These are phyloP conservation scores for Latrodectus hesperus DNA, from an alignment of 2,888 invertebrate species.

Conservation along the genomic window DNA sequence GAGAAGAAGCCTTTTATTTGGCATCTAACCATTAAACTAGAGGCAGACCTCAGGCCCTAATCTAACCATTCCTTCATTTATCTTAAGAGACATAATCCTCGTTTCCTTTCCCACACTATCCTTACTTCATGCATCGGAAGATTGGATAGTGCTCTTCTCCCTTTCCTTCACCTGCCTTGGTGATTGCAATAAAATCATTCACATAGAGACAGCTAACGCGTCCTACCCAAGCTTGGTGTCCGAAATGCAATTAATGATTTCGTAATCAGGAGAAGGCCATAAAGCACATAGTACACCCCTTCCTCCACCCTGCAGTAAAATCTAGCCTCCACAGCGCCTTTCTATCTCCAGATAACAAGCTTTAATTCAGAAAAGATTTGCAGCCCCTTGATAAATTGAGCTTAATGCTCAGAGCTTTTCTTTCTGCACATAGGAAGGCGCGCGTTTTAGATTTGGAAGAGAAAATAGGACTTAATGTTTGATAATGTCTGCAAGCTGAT, in stretches of 20 bases:
- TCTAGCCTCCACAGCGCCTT: neutral
- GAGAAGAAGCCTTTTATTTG: too few species aligned
- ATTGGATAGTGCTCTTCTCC: slow-evolving; percentile 8
- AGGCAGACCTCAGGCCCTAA: neutral
- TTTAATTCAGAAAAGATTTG: slow-evolving; percentile 58
- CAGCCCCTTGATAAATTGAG: slow-evolving; percentile 46
- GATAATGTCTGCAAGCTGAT: too few species aligned
- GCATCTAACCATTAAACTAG: neutral
- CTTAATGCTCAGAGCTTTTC: neutral
- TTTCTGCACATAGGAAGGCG: too few species aligned
- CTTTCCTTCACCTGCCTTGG: slow-evolving; percentile 24
- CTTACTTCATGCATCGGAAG: slow-evolving; percentile 10
- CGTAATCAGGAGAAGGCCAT: slow-evolving; percentile 45
- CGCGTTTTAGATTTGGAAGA: too few species aligned
- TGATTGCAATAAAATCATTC: slow-evolving; percentile 58
- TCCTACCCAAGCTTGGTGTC: slow-evolving; percentile 18
- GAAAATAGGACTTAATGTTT: too few species aligned
- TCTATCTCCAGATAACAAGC: slow-evolving; percentile 13
- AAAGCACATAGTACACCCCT: slow-evolving; percentile 19
- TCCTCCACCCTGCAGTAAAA: neutral
- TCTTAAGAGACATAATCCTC: slow-evolving; percentile 45
- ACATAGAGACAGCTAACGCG: slow-evolving; percentile 22
- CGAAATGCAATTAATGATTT: slow-evolving; percentile 55
- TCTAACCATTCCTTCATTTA: slow-evolving; percentile 20
- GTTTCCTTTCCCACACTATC: neutral